Evolutionary conservation across 1,140 invertebrate genomes (phyloP).

Genomic region (Eumaeus atala): DNA sequence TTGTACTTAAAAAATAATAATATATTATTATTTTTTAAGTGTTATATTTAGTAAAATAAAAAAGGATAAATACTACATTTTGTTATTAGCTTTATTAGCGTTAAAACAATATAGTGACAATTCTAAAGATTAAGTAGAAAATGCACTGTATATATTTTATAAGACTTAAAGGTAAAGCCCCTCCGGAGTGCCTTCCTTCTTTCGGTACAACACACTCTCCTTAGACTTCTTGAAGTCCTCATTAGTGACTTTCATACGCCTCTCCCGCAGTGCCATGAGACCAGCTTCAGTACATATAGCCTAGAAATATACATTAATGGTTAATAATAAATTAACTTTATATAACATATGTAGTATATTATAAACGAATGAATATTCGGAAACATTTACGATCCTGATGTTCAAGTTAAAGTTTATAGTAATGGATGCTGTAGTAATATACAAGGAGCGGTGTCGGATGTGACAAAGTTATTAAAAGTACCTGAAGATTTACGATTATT

Average conservation of each 20-base stretch:
- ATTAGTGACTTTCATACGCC: constrained; percentile 99
- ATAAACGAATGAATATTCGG: no score
- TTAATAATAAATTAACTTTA: not conserved
- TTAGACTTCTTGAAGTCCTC: constrained; percentile 99
- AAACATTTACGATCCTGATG: no score
- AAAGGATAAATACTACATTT: no score
- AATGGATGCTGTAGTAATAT: no score
- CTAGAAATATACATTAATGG: constrained; percentile 66
- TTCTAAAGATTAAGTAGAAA: constrained; percentile 13
- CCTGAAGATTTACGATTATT: no score
- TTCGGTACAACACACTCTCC: constrained; percentile 98
- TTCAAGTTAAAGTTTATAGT: no score
- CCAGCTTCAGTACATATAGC: constrained; percentile 99
- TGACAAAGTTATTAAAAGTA: no score
- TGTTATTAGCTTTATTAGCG: no score
- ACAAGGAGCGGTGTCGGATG: no score
- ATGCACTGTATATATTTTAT: constrained; percentile 17
- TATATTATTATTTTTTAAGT: not conserved
- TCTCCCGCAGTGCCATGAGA: constrained; percentile 96
- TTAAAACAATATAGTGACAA: constrained; percentile 3
- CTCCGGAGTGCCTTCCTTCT: constrained; percentile 99
- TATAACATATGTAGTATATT: no score
- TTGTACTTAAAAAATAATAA: no score
- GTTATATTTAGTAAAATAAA: not conserved
- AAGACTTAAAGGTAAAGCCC: constrained; percentile 94